Conservation (phyloP, 2,888 invertebrate genomes). For the Lissonota sp. region DNA sequence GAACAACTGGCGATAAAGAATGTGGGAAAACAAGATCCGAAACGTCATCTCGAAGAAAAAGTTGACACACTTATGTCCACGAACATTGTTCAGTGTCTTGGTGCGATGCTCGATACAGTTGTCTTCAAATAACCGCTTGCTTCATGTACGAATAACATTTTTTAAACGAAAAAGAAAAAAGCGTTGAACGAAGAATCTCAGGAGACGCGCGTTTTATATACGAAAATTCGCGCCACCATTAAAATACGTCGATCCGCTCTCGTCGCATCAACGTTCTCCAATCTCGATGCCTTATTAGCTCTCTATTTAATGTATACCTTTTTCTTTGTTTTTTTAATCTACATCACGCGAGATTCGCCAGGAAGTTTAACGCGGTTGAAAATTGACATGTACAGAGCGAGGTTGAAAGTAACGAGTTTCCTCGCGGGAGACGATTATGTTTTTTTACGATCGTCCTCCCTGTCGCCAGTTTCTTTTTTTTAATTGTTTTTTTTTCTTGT, state of each 20-base stretch:
- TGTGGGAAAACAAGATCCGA: slow-evolving; percentile 99
- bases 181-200: not conserved
- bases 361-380: slow-evolving; percentile 6
- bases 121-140: slow-evolving; percentile 90
- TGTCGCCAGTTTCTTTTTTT: slow-evolving; percentile 54
- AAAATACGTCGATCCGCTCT: slow-evolving; percentile 48
- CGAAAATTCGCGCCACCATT: slow-evolving; percentile 25
- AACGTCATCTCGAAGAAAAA: slow-evolving; percentile 99
- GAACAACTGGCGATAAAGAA: slow-evolving; percentile 99
- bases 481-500: slow-evolving; percentile 35
- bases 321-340: slow-evolving; percentile 15
- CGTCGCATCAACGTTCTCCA: slow-evolving; percentile 42
- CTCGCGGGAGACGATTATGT: slow-evolving; percentile 48
- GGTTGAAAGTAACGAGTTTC: slow-evolving; percentile 58
- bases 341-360: slow-evolving; percentile 13
- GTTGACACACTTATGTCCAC: slow-evolving; percentile 98
- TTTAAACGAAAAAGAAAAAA: slow-evolving; percentile 39
- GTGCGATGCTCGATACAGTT: slow-evolving; percentile 97
- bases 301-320: slow-evolving; percentile 54
- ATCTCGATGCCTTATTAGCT: slow-evolving; percentile 62
- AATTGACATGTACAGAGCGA: slow-evolving; percentile 37
- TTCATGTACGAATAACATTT: slow-evolving; percentile 60
- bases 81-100: slow-evolving; percentile 98
- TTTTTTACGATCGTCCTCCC: slow-evolving; percentile 54
- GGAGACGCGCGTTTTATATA: not conserved